These are phyloP conservation scores for Thera obeliscata DNA, from an alignment of 2,888 invertebrate genomes.

Conservation along the genomic window DNA sequence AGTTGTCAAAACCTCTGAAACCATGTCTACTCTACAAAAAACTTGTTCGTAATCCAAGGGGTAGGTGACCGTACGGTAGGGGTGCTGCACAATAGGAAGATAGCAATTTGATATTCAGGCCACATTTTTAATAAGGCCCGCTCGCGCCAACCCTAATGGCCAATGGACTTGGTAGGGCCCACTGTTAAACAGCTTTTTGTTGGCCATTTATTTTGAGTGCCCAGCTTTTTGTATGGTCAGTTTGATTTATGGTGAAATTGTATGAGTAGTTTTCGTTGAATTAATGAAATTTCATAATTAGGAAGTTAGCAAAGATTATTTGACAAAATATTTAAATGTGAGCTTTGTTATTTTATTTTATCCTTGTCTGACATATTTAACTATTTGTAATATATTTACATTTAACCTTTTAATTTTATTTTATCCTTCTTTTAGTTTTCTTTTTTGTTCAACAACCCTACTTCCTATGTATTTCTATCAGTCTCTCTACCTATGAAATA, in stretches of 20 bases:
- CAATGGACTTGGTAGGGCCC: constrained; percentile 55
- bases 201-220: constrained; percentile 63
- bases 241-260: constrained; percentile 39
- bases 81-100: constrained; percentile 76
- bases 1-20: constrained; percentile 33
- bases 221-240: constrained; percentile 53
- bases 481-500: too few species aligned
- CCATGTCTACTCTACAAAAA: constrained; percentile 49
- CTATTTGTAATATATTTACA: too few species aligned
- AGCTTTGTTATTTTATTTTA: too few species aligned
- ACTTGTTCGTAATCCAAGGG: constrained; percentile 56
- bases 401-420: too few species aligned
- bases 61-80: constrained; percentile 59
- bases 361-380: too few species aligned
- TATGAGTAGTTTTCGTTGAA: constrained; percentile 8
- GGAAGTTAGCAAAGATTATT: background rate
- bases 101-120: constrained; percentile 85
- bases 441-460: too few species aligned
- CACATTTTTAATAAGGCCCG: constrained; percentile 84
- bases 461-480: too few species aligned
- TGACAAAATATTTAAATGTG: background rate
- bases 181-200: constrained; percentile 75
- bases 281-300: background rate
- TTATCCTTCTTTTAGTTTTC: too few species aligned
- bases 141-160: constrained; percentile 62